Conservation (phyloP, 2,797 vertebrate genomes). For the Clarias platycephalus region DNA sequence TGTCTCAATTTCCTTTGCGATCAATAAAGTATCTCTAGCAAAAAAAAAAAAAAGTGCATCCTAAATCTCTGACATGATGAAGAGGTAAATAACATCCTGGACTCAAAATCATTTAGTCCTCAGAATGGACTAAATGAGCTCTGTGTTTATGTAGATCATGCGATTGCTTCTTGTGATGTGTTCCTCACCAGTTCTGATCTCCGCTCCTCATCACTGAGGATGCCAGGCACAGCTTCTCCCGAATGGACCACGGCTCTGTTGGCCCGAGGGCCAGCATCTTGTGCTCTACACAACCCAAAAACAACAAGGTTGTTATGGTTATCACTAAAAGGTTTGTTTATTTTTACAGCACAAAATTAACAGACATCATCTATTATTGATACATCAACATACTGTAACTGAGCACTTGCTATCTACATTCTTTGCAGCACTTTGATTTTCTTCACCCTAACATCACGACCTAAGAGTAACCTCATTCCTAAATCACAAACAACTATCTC, state of each 20-base stretch:
- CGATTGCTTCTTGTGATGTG: not conserved
- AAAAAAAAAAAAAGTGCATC: not conserved
- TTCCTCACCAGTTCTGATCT: constrained; percentile 94
- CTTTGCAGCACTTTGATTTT: not conserved
- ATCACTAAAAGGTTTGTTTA: not conserved
- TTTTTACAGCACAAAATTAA: not conserved
- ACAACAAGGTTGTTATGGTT: not conserved
- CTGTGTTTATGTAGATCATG: not conserved
- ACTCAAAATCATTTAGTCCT: not conserved
- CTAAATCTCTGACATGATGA: not conserved
- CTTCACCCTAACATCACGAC: not conserved
- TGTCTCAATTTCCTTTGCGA: too few species aligned
- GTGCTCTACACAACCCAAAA: constrained; percentile 78
- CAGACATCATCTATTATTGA: not conserved
- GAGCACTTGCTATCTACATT: not conserved
- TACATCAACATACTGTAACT: not conserved
- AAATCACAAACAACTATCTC: not conserved
- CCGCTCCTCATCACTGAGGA: constrained; percentile 98
- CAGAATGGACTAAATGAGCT: not conserved
- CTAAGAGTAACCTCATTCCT: not conserved
- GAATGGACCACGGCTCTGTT: constrained; percentile 94
- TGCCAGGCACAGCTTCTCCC: constrained; percentile 95
- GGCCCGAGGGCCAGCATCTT: constrained; percentile 90
- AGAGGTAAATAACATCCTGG: not conserved
- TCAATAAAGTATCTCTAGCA: too few species aligned